These are phyloP conservation scores for Antheraea pernyi DNA, from an alignment of 1,140 invertebrate genomes.

Conservation along the genomic window DNA sequence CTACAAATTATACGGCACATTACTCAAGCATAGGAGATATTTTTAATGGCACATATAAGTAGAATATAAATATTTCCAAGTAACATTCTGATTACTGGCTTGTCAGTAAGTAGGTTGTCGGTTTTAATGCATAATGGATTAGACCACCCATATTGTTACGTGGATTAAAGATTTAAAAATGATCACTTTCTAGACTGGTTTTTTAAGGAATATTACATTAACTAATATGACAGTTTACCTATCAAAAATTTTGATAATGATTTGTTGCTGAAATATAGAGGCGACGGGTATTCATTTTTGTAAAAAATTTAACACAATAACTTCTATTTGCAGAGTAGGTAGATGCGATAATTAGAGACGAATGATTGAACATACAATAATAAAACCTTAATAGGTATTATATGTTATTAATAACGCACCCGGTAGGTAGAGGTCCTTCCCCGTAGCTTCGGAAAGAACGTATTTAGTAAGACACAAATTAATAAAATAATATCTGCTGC, in stretches of 20 bases:
- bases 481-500: too few relatives aligned
- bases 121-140: slow-evolving; percentile 7
- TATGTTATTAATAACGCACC: too few relatives aligned
- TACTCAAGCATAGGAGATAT: neutral
- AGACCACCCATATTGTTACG: neutral
- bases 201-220: neutral
- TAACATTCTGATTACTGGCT: slow-evolving; percentile 8
- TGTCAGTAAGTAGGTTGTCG: slow-evolving; percentile 8
- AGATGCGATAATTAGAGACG: too few relatives aligned
- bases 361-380: too few relatives aligned
- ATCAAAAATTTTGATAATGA: neutral
- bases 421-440: too few relatives aligned
- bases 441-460: too few relatives aligned
- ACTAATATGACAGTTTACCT: slow-evolving; percentile 10
- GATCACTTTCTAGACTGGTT: neutral
- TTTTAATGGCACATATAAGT: slow-evolving; percentile 2
- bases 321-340: too few relatives aligned
- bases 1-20: neutral
- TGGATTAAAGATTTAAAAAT: too few relatives aligned
- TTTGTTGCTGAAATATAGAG: neutral
- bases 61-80: slow-evolving; percentile 6
- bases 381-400: too few relatives aligned
- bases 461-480: too few relatives aligned
- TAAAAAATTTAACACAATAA: too few relatives aligned
- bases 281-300: too few relatives aligned